phyloP scores from a whole-genome alignment of 2,113 vertebrate genomes.

The Bettongia penicillata region DNA sequence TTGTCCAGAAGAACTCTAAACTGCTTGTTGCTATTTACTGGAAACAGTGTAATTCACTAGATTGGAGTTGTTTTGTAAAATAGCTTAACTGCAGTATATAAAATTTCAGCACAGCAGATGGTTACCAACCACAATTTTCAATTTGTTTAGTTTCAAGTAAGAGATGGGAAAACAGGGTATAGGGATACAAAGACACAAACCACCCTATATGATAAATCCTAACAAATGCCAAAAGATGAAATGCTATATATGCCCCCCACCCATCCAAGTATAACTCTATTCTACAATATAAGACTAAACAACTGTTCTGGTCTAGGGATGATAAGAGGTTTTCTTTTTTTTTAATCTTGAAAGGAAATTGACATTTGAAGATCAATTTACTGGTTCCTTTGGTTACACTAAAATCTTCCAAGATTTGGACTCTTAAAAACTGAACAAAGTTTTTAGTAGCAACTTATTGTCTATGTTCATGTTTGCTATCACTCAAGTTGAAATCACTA shows the following conservation, averaged over 20 bases:
- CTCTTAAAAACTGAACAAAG: conserved; percentile 74
- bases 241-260: neutral
- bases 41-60: conserved; percentile 82
- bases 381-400: conserved; percentile 29
- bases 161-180: conserved; percentile 67
- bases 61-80: conserved; percentile 87
- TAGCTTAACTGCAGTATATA: conserved; percentile 86
- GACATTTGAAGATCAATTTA: conserved; percentile 66
- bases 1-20: conserved; percentile 80
- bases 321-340: neutral
- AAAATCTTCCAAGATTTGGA: conserved; percentile 66
- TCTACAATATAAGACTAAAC: conserved; percentile 51
- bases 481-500: conserved; percentile 78
- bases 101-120: conserved; percentile 87
- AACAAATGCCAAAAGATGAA: conserved; percentile 63
- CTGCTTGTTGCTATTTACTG: conserved; percentile 83
- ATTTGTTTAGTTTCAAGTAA: conserved; percentile 85
- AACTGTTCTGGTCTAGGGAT: conserved; percentile 21
- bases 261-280: neutral
- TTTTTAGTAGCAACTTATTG: conserved; percentile 79
- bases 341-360: conserved; percentile 49
- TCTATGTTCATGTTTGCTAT: conserved; percentile 75
- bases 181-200: conserved; percentile 65
- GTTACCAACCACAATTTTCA: conserved; percentile 87
- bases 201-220: conserved; percentile 57